These are phyloP conservation scores for Poeciliopsis occidentalis DNA, from an alignment of 2,113 vertebrate genomes.

Conservation along the genomic window DNA sequence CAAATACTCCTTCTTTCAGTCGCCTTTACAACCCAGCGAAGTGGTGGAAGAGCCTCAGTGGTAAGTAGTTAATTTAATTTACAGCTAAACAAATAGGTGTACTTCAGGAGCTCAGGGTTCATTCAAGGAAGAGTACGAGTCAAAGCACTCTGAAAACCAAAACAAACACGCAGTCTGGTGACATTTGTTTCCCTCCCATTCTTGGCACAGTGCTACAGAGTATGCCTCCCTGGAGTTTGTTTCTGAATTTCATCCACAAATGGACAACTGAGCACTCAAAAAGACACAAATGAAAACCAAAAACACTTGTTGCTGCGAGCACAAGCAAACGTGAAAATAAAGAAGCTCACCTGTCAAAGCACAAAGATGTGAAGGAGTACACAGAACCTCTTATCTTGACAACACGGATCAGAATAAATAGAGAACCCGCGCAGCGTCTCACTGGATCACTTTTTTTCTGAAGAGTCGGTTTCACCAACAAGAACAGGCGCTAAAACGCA, in stretches of 20 bases:
- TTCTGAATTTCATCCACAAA: not conserved
- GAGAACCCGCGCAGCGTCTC: constrained; percentile 23
- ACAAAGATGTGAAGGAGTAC: not conserved
- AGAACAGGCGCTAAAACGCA: constrained; percentile 2
- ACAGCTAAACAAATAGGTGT: not conserved
- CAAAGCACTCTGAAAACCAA: too few relatives aligned
- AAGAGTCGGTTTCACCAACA: not conserved
- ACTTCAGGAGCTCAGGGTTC: not conserved
- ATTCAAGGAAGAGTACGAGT: too few relatives aligned
- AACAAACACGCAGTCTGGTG: too few relatives aligned
- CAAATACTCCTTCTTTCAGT: not conserved
- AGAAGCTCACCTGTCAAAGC: not conserved
- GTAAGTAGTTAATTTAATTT: not conserved
- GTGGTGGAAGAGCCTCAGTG: not conserved
- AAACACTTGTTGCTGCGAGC: not conserved
- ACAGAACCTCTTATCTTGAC: not conserved
- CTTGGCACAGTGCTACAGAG: not conserved
- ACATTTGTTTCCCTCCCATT: not conserved
- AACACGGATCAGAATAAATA: constrained; percentile 1
- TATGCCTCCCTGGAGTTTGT: not conserved
- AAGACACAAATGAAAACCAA: not conserved
- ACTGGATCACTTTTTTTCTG: constrained; percentile 46
- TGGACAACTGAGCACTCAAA: not conserved
- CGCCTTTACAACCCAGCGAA: not conserved
- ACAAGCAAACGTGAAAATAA: not conserved